Base-by-base conservation (phyloP, 2,888 invertebrate genomes). In the Amorpha juglandis region DNA sequence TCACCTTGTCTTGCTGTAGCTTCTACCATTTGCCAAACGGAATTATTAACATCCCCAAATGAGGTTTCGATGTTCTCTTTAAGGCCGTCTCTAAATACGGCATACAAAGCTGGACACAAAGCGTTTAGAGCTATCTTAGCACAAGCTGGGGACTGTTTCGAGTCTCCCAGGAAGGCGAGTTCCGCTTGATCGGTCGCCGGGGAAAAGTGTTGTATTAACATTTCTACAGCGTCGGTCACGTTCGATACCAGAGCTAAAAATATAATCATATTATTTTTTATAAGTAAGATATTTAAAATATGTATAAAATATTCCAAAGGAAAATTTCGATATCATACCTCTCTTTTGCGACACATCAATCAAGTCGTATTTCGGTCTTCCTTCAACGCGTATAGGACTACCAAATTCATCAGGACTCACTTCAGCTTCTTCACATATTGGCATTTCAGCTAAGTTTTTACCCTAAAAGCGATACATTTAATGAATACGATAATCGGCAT, bases 11-110 rank as follows among this genome's bases (percentile, higher is more conserved):
- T 97, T 14, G 97, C 96, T 9, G 97, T 97, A 47, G 97, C 96
- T 89, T 98, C 98, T 6, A 98, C 96, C 73, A 98, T 96, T 90
- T 97, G 96, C 98, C 98, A 98, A 63, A 97, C 97, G 8, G 97
- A 97, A 83, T 98, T 97, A 74, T 96, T 95, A 64, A 98, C 96
- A 19, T 96, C 96, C 52, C 98, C 98, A 82, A 98, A 98, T 50
- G 97, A 95, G 6, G 97, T 97, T 82, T 97, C 96, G 64, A 98
- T 94, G 73, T 94, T 95, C 47, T 97, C 96, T 82, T 96, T 96
- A 21, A 98, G 94, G 1, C 98, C 98, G 83, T 98, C 98, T 75
- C 96, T 95, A 78, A 98, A 95, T 67, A 98, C 95, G 4, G 96
- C 96, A 77, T 97, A 97, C 47, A 98, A 90, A 11, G 98, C 96